Conservation (phyloP, 1,140 invertebrate genomes). For the Mamestra configurata region DNA sequence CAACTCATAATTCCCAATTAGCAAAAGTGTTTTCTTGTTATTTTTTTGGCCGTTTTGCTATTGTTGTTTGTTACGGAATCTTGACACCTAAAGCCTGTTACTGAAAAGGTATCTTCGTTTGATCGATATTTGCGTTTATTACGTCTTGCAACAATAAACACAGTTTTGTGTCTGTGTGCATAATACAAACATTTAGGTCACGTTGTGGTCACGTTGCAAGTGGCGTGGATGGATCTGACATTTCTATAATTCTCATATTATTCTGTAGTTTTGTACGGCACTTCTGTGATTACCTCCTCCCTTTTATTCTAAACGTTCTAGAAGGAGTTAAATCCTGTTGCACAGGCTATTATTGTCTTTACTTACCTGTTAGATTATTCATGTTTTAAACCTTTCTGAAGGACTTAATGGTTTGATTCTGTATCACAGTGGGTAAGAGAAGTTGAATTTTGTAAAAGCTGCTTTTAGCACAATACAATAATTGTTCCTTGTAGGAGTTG, state of each 20-base stretch:
- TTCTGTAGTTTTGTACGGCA: constrained; percentile 53
- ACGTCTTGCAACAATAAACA: constrained; percentile 6
- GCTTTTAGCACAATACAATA: not conserved
- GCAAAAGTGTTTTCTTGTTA: not conserved
- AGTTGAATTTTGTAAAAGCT: constrained; percentile 10
- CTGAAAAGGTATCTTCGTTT: not conserved
- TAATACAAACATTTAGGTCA: constrained; percentile 53
- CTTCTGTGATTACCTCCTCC: constrained; percentile 58
- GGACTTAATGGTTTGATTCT: constrained; percentile 12
- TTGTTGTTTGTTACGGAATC: not conserved
- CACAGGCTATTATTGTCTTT: not conserved
- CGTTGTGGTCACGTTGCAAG: constrained; percentile 81
- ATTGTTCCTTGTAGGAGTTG: not conserved
- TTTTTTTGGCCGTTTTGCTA: not conserved
- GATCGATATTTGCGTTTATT: not conserved
- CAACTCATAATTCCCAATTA: no score
- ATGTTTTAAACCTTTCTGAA: constrained; percentile 23
- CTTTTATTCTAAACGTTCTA: constrained; percentile 64
- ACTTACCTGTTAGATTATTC: not conserved
- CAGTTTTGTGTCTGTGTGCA: not conserved
- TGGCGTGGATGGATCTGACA: constrained; percentile 80
- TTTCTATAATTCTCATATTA: constrained; percentile 59
- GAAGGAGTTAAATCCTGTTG: constrained; percentile 56
- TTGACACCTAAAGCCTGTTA: not conserved
- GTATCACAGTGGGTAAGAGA: not conserved